Evolutionary conservation across 2,113 vertebrate genomes (phyloP).

Genomic region (Pygoscelis antarcticus): DNA sequence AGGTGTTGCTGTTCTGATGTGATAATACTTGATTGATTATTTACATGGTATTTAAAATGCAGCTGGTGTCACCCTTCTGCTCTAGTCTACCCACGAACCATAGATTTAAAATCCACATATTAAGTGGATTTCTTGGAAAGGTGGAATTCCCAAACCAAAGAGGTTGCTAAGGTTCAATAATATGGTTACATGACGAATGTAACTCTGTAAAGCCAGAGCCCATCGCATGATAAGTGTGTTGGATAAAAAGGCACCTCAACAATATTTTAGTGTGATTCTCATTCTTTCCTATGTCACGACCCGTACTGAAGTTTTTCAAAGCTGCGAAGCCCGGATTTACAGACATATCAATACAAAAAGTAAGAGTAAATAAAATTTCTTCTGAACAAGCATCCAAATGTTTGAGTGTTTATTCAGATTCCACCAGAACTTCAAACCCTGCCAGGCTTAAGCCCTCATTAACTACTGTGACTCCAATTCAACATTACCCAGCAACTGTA

Average conservation of each 20-base stretch:
- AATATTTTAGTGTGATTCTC: background rate
- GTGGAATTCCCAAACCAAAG: slow-evolving; percentile 10
- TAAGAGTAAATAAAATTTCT: background rate
- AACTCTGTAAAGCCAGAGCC: background rate
- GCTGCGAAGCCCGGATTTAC: background rate
- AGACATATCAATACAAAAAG: background rate
- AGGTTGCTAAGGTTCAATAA: background rate
- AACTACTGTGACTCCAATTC: background rate
- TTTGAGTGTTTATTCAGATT: background rate
- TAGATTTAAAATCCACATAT: background rate
- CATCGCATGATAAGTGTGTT: background rate
- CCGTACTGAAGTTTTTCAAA: background rate
- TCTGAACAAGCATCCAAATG: background rate
- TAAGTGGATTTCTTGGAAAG: background rate
- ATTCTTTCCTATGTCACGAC: background rate
- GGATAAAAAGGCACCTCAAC: background rate
- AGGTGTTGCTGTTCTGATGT: background rate
- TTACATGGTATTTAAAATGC: background rate
- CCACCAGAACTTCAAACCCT: background rate
- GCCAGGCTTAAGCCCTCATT: background rate
- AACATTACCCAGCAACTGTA: background rate
- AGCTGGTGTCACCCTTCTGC: background rate
- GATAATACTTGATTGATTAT: slow-evolving; percentile 30
- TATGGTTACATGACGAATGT: background rate
- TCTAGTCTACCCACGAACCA: background rate